phyloP scores from a whole-genome alignment of 2,113 vertebrate genomes.

The Cavia porcellus region DNA sequence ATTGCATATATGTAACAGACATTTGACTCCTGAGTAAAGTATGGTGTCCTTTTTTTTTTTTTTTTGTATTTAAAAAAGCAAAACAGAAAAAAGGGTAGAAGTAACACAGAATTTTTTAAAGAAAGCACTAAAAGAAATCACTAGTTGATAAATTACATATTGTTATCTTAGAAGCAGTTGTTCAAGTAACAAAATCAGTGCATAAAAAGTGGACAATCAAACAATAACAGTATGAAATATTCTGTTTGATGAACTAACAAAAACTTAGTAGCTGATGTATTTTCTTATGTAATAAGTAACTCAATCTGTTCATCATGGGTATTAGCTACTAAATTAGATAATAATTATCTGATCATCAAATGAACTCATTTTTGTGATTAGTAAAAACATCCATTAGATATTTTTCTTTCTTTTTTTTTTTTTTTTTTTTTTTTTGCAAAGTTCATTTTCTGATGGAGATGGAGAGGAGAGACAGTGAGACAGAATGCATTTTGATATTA shows the following conservation, averaged over 20 bases:
- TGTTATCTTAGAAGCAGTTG: no score
- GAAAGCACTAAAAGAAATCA: no score
- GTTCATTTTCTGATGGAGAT: not conserved
- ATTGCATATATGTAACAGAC: not conserved
- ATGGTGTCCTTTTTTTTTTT: not conserved
- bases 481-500: not conserved
- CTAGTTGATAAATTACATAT: no score
- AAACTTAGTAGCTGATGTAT: no score
- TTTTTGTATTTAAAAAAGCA: no score
- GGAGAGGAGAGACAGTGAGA: not conserved
- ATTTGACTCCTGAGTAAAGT: not conserved
- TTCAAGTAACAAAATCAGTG: no score
- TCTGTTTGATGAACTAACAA: no score
- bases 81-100: no score
- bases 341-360: constrained; percentile 4
- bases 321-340: not conserved
- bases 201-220: no score
- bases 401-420: not conserved
- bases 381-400: not conserved
- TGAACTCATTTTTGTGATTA: not conserved
- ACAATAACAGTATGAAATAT: no score
- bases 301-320: not conserved
- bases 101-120: no score
- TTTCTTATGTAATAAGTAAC: not conserved
- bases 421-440: not conserved